phyloP scores from a whole-genome alignment of 2,797 vertebrate genomes.

The Okamejei kenojei region DNA sequence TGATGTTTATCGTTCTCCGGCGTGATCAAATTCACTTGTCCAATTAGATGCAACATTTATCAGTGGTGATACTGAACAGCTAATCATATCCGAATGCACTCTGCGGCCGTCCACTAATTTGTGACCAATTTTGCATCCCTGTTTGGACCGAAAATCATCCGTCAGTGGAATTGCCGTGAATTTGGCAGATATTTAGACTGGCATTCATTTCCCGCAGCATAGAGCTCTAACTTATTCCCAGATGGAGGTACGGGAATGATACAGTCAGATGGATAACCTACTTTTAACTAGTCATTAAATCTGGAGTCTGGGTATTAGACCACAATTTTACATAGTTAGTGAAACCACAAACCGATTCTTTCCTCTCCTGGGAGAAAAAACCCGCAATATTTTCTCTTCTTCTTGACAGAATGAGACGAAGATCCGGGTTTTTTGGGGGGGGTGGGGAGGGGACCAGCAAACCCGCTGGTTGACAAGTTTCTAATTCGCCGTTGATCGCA shows the following conservation, averaged over 20 bases:
- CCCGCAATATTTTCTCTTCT: not conserved
- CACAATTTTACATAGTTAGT: constrained; percentile 28
- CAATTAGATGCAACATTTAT: constrained; percentile 19
- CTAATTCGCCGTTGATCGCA: not conserved
- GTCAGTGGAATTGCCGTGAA: not conserved
- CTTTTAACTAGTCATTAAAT: constrained; percentile 30
- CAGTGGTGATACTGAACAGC: not conserved
- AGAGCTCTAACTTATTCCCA: not conserved
- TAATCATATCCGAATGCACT: not conserved
- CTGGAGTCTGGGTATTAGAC: constrained; percentile 28
- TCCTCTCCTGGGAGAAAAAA: not conserved
- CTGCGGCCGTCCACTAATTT: not conserved
- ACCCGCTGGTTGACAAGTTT: not conserved
- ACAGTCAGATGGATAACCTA: not conserved
- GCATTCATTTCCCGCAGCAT: not conserved
- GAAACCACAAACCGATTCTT: constrained; percentile 28
- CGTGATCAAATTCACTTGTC: not conserved
- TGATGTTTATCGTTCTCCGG: not conserved
- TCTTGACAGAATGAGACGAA: constrained; percentile 2
- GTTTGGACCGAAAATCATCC: constrained; percentile 3
- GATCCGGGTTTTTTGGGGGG: not conserved
- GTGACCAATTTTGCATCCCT: not conserved
- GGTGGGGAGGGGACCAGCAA: no score
- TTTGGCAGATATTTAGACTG: not conserved
- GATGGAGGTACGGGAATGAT: constrained; percentile 28